Evolutionary conservation across 2,113 vertebrate genomes (phyloP).

Genomic region (Steatornis caripensis): DNA sequence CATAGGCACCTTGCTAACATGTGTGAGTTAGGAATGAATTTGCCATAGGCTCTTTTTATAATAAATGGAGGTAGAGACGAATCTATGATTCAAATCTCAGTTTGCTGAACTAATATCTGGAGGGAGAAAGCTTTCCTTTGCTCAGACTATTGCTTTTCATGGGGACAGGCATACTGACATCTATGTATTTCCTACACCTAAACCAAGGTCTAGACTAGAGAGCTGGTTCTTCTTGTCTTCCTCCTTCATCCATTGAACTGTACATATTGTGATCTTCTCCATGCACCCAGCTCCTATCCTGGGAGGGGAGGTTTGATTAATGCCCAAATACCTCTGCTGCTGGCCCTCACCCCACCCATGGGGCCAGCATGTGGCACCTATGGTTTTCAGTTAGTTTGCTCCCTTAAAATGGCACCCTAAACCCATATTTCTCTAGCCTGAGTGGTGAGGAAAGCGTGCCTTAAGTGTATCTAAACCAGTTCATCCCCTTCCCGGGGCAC

Average conservation of each 20-base stretch:
- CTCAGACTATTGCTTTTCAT: neutral
- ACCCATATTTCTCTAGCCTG: neutral
- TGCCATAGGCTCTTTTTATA: neutral
- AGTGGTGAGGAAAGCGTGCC: neutral
- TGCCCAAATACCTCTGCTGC: neutral
- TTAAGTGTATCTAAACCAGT: neutral
- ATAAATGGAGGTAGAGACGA: neutral
- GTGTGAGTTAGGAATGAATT: neutral
- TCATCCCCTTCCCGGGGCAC: neutral
- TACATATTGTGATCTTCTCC: neutral
- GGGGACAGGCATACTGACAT: neutral
- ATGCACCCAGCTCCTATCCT: neutral
- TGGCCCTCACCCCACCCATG: neutral
- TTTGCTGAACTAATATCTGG: neutral
- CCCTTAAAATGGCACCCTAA: neutral
- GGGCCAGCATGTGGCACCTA: neutral
- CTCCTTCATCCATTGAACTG: neutral
- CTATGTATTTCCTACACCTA: neutral
- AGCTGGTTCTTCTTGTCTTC: neutral
- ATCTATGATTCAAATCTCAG: neutral
- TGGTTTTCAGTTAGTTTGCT: neutral
- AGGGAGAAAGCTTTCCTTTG: neutral
- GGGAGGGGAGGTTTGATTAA: neutral
- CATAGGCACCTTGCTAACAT: slow-evolving; percentile 22
- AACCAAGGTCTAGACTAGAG: neutral